These are phyloP conservation scores for Notothenia coriiceps DNA, from an alignment of 2,113 vertebrate species.

Conservation along the genomic window DNA sequence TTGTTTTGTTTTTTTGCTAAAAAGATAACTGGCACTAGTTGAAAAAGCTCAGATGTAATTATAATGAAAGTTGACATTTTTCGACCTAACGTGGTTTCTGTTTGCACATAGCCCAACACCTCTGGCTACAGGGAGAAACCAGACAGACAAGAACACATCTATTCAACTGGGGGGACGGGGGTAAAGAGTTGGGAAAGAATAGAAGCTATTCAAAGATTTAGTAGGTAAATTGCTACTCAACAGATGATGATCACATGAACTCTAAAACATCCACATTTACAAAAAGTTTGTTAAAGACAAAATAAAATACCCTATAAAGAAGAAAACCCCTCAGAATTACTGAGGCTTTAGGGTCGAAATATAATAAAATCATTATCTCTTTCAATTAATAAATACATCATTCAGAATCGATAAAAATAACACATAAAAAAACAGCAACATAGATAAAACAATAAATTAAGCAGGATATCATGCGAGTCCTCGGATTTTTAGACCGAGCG, in stretches of 20 bases:
- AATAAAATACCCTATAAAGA: conserved; percentile 13
- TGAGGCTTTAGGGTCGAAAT: conserved; percentile 66
- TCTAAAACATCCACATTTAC: conserved; percentile 78
- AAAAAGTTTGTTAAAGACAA: conserved; percentile 57
- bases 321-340: conserved; percentile 35
- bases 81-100: conserved; percentile 60
- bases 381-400: conserved; percentile 87
- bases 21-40: conserved; percentile 64
- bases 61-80: conserved; percentile 50
- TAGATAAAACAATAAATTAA: conserved; percentile 82
- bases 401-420: conserved; percentile 81
- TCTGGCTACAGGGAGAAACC: conserved; percentile 57
- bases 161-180: conserved; percentile 13
- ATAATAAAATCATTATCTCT: conserved; percentile 82
- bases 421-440: conserved; percentile 55
- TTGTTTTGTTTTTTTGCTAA: conserved; percentile 61
- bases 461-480: conserved; percentile 58
- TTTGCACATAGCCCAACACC: conserved; percentile 45
- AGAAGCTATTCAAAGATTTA: conserved; percentile 46
- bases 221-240: conserved; percentile 69
- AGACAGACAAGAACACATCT: conserved; percentile 57
- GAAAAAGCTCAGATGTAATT: conserved; percentile 55
- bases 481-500: conserved; percentile 40
- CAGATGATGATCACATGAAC: conserved; percentile 64
- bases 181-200: conserved; percentile 15